Evolutionary conservation across 2,797 vertebrate genomes (phyloP).

Genomic region (Myripristis jacobus): DNA sequence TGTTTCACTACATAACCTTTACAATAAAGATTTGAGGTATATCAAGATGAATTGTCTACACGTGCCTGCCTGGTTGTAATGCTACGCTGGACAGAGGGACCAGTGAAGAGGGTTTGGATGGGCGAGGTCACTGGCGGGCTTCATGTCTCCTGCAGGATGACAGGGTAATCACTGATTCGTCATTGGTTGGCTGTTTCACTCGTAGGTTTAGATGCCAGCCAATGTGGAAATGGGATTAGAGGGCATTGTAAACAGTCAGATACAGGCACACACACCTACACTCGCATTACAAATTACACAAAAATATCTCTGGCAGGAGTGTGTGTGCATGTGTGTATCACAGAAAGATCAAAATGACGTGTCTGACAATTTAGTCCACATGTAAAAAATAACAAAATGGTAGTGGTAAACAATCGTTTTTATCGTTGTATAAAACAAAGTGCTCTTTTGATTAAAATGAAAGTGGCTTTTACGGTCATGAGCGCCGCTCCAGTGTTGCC

Average conservation of each 20-base stretch:
- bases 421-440: conserved; percentile 61
- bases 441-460: conserved; percentile 58
- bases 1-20: conserved; percentile 93
- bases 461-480: conserved; percentile 37
- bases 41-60: conserved; percentile 99
- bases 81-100: conserved; percentile 74
- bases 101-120: conserved; percentile 86
- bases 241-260: conserved; percentile 71
- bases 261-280: conserved; percentile 71
- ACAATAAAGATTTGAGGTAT: conserved; percentile 99
- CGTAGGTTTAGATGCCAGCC: conserved; percentile 51
- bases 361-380: conserved; percentile 26
- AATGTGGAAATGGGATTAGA: conserved; percentile 43
- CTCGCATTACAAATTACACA: conserved; percentile 83
- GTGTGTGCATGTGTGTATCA: conserved; percentile 68
- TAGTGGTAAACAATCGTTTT: conserved; percentile 50
- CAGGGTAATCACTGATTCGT: conserved; percentile 46
- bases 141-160: conserved; percentile 25
- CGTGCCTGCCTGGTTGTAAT: conserved; percentile 84
- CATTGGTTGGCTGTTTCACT: conserved; percentile 32
- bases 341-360: conserved; percentile 16
- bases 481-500: conserved; percentile 41
- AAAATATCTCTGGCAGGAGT: conserved; percentile 85
- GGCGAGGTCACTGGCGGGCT: conserved; percentile 37
- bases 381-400: conserved; percentile 22